Percentiles rank a stretch among this genome's conserved stretches.
These are phyloP conservation scores for Nephrotoma flavescens DNA, from an alignment of 2,888 invertebrate genomes.

Conservation along the genomic window DNA sequence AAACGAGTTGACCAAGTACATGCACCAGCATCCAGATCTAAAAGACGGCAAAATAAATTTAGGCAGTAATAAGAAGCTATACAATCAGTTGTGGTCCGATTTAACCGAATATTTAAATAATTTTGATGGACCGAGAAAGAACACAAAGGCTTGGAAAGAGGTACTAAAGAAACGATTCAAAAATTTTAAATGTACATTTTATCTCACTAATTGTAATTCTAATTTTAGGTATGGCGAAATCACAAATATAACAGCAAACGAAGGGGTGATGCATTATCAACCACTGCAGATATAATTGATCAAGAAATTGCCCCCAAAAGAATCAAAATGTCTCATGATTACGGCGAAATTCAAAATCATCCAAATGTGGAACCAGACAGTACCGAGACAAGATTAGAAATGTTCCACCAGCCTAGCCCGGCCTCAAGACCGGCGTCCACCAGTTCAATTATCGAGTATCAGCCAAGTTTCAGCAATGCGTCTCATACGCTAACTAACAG, in stretches of 20 bases:
- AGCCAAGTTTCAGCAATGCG: not conserved
- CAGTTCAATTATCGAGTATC: not conserved
- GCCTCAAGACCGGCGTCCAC: not conserved
- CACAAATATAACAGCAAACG: not conserved
- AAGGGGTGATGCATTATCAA: not conserved
- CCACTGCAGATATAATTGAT: not conserved
- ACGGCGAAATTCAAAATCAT: not conserved
- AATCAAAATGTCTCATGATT: not conserved
- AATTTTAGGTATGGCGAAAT: not conserved
- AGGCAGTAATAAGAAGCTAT: not conserved
- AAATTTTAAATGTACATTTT: not conserved
- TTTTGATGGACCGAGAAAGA: not conserved
- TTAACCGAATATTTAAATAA: not conserved
- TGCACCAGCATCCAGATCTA: not conserved
- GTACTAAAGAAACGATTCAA: not conserved
- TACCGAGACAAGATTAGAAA: not conserved
- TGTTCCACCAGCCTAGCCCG: not conserved
- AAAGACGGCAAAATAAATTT: not conserved
- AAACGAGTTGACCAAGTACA: not conserved
- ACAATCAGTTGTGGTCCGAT: not conserved
- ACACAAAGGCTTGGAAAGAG: not conserved
- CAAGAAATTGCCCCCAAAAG: constrained; percentile 36
- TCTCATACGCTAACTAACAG: no score
- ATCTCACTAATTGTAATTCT: not conserved
- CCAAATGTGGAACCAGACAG: not conserved